Percentiles rank a stretch among this genome's conserved stretches.
phyloP scores from a whole-genome alignment of 2,113 vertebrate species.

The Phalacrocorax brasilianus region DNA sequence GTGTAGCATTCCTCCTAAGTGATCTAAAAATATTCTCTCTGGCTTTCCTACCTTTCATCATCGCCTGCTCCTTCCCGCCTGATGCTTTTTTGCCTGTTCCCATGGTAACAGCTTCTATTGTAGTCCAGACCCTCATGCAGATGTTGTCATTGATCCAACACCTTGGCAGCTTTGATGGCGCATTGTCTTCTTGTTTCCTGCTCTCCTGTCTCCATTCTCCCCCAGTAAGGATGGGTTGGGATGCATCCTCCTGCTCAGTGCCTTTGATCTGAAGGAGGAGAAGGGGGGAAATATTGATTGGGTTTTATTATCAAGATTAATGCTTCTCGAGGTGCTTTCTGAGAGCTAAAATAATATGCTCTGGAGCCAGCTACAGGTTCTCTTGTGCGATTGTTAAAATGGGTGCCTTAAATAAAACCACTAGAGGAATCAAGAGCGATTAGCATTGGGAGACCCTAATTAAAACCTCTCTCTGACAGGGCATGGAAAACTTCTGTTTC shows the following conservation, averaged over 20 bases:
- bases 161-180: slow-evolving; percentile 65
- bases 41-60: slow-evolving; percentile 61
- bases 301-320: slow-evolving; percentile 14
- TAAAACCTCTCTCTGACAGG: not conserved
- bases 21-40: slow-evolving; percentile 65
- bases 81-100: slow-evolving; percentile 70
- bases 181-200: slow-evolving; percentile 51
- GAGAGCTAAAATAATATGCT: not conserved
- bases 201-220: slow-evolving; percentile 5
- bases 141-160: slow-evolving; percentile 65
- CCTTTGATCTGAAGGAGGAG: not conserved
- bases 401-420: not conserved
- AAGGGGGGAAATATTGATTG: not conserved
- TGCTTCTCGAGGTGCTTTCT: slow-evolving; percentile 25
- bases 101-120: slow-evolving; percentile 75
- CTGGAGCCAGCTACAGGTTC: not conserved
- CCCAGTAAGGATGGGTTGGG: not conserved
- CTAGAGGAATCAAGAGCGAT: not conserved
- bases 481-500: not conserved
- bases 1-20: slow-evolving; percentile 32
- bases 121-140: slow-evolving; percentile 68
- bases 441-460: not conserved
- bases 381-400: not conserved
- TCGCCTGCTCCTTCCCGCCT: slow-evolving; percentile 24
- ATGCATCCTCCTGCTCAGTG: not conserved